Conservation (phyloP, 2,113 vertebrate genomes). For the Tenebrosternarchus preto region DNA sequence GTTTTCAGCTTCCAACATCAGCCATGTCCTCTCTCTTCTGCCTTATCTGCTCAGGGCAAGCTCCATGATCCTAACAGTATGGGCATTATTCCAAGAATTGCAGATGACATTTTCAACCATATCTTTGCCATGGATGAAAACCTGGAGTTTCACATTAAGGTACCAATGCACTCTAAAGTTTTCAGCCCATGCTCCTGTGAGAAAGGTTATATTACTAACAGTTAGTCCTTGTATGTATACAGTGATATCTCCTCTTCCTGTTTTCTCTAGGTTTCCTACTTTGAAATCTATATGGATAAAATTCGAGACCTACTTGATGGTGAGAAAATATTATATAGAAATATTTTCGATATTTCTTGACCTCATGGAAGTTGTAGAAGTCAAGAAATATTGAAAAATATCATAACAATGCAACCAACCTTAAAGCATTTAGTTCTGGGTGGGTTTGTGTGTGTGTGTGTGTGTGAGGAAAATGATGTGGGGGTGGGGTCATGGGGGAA, state of each 20-base stretch:
- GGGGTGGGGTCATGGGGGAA: too few relatives aligned
- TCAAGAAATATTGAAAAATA: neutral
- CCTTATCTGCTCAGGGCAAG: constrained; percentile 75
- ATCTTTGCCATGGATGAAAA: constrained; percentile 96
- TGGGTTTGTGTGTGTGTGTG: too few relatives aligned
- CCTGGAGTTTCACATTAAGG: constrained; percentile 95
- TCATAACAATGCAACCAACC: too few relatives aligned
- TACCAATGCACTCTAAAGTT: constrained; percentile 48
- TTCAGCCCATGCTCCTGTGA: too few relatives aligned
- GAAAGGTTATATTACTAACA: too few relatives aligned
- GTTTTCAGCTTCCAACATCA: constrained; percentile 17
- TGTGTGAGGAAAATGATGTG: neutral
- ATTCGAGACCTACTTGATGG: constrained; percentile 92
- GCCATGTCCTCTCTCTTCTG: constrained; percentile 21
- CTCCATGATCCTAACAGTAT: constrained; percentile 88
- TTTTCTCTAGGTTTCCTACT: constrained; percentile 85
- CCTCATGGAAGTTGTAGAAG: neutral
- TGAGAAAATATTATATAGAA: too few relatives aligned
- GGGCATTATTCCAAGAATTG: constrained; percentile 93
- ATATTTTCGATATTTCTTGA: too few relatives aligned
- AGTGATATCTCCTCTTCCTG: neutral
- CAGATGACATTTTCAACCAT: constrained; percentile 92
- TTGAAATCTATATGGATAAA: constrained; percentile 97
- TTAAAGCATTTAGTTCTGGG: too few relatives aligned
- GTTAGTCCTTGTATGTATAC: neutral